Evolutionary conservation across 2,888 invertebrate species (phyloP).

Genomic region (Xylocampa areola): DNA sequence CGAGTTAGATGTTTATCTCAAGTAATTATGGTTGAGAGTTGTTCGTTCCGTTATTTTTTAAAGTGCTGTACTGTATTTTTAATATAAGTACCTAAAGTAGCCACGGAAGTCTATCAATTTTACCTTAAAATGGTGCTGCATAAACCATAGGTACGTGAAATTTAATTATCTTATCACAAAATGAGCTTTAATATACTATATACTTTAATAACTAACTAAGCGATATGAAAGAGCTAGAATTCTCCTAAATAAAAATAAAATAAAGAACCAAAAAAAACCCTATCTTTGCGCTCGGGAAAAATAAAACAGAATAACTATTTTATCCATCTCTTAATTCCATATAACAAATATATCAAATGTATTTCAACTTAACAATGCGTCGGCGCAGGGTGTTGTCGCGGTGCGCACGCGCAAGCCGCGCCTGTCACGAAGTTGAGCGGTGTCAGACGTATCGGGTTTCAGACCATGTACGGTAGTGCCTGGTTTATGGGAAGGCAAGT

Average conservation of each 20-base stretch:
- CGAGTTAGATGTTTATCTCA: constrained; percentile 61
- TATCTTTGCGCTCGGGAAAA: no score
- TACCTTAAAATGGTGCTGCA: no score
- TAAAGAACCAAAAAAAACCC: no score
- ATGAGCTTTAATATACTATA: no score
- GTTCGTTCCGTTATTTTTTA: constrained; percentile 32
- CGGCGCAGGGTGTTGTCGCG: constrained; percentile 40
- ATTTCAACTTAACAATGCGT: constrained; percentile 45
- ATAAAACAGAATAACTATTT: background rate
- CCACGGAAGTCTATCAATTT: no score
- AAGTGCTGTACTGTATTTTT: constrained; percentile 1
- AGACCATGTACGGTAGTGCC: constrained; percentile 56
- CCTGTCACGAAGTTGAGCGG: constrained; percentile 57
- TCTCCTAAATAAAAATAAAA: no score
- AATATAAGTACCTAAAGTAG: background rate
- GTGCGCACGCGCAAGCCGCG: constrained; percentile 56
- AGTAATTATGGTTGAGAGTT: constrained; percentile 49
- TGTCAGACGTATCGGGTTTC: constrained; percentile 66
- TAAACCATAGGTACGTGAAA: no score
- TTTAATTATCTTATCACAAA: no score
- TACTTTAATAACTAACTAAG: no score
- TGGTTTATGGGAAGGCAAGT: constrained; percentile 34
- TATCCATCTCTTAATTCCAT: background rate
- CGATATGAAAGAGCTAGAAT: no score
- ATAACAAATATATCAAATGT: constrained; percentile 34